phyloP scores from a whole-genome alignment of 2,888 invertebrate genomes.

The Drosophila aldrichi region DNA sequence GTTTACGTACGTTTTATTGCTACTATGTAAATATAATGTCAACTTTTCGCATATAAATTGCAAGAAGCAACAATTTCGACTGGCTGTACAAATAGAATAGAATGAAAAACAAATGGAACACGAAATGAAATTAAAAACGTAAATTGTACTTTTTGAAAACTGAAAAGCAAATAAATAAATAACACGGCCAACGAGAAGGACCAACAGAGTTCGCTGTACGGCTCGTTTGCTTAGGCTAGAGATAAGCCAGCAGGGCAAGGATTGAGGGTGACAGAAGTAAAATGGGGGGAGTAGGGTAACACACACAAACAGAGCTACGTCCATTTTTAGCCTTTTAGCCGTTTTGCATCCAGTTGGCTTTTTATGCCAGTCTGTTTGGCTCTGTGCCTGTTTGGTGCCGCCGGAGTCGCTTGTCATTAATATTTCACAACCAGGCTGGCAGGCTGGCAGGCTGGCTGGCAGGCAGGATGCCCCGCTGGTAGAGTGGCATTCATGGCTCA shows the following conservation, averaged over 20 bases:
- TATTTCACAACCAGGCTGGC: constrained; percentile 62
- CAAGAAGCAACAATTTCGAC: constrained; percentile 17
- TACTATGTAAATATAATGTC: not conserved
- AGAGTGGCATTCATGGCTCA: constrained; percentile 23
- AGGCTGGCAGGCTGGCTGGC: constrained; percentile 19
- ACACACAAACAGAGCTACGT: constrained; percentile 5
- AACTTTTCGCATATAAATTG: constrained; percentile 20
- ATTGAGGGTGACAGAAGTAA: too few relatives aligned
- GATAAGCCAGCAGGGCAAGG: constrained; percentile 29
- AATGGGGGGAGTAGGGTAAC: not conserved
- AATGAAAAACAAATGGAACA: constrained; percentile 51
- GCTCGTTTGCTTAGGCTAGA: constrained; percentile 48
- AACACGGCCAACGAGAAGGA: constrained; percentile 23
- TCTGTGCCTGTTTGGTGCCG: constrained; percentile 21
- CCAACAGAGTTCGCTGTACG: constrained; percentile 5
- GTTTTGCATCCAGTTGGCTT: constrained; percentile 50
- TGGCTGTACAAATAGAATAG: constrained; percentile 17
- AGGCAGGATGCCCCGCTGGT: not conserved
- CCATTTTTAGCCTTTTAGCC: constrained; percentile 44
- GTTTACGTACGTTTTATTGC: not conserved
- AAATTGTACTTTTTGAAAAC: constrained; percentile 62
- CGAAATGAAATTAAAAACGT: constrained; percentile 71
- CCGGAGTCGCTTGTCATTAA: constrained; percentile 64
- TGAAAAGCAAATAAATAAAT: constrained; percentile 63
- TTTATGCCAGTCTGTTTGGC: constrained; percentile 40